Evolutionary conservation across 2,113 vertebrate species (phyloP).

Genomic region (Hemiscyllium ocellatum): DNA sequence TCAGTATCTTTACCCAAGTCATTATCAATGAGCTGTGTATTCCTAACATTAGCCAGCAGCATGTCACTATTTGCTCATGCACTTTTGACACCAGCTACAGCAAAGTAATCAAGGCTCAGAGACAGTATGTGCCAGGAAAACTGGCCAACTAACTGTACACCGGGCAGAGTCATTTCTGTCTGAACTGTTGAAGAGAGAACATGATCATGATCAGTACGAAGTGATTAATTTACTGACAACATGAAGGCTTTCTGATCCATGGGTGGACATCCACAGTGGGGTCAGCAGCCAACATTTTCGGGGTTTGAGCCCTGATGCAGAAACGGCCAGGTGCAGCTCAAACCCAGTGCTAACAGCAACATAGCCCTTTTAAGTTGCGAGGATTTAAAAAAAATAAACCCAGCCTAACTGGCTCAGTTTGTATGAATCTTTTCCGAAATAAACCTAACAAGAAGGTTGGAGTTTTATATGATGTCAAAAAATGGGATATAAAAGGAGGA

Average conservation of each 20-base stretch:
- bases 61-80: background rate
- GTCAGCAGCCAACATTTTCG: background rate
- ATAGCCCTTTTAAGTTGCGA: too few relatives aligned
- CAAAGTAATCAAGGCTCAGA: background rate
- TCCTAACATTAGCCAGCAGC: background rate
- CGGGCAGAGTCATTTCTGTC: background rate
- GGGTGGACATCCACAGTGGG: too few relatives aligned
- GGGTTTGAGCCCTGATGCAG: background rate
- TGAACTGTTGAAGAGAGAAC: background rate
- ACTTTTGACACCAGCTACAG: background rate
- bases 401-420: too few relatives aligned
- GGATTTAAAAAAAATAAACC: too few relatives aligned
- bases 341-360: too few relatives aligned
- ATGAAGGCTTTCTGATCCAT: background rate
- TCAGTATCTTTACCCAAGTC: too few relatives aligned
- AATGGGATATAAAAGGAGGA: background rate
- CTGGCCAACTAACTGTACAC: background rate
- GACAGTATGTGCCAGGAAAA: background rate
- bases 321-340: too few relatives aligned
- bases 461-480: too few relatives aligned
- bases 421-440: too few relatives aligned
- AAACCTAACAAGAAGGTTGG: too few relatives aligned
- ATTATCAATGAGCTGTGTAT: background rate
- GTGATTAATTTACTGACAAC: background rate
- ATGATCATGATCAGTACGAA: background rate